These are phyloP conservation scores for Sebastiscus tertius DNA, from an alignment of 2,797 vertebrate genomes.

Conservation along the genomic window DNA sequence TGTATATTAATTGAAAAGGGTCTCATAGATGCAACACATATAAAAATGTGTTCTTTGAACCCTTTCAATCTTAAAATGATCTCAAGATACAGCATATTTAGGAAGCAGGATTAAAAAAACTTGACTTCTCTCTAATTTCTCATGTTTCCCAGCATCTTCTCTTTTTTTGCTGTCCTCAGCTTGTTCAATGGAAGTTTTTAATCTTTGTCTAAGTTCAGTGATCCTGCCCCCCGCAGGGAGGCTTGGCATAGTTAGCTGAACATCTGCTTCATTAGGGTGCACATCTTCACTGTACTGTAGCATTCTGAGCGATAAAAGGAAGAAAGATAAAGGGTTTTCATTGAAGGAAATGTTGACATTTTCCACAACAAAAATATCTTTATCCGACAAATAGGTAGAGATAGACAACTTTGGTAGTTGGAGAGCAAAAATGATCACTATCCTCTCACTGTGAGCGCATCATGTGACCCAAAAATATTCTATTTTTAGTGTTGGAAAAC, in stretches of 20 bases:
- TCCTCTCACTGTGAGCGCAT: not conserved
- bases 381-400: not conserved
- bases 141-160: not conserved
- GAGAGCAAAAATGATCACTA: not conserved
- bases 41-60: not conserved
- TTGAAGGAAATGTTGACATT: not conserved
- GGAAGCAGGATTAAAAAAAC: no score
- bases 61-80: not conserved
- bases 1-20: not conserved
- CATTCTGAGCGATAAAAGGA: not conserved
- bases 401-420: not conserved
- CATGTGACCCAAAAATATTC: not conserved
- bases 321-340: not conserved
- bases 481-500: not conserved
- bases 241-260: not conserved
- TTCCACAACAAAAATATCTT: not conserved
- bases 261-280: not conserved
- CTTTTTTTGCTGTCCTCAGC: not conserved
- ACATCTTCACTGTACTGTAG: not conserved
- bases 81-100: not conserved
- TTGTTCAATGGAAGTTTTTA: not conserved
- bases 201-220: not conserved
- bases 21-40: not conserved
- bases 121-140: no score
- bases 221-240: not conserved